A percentile compares a stretch with the other conserved stretches of the same genome.
Conservation (phyloP, 2,797 vertebrate genomes). For the Helostoma temminkii region DNA sequence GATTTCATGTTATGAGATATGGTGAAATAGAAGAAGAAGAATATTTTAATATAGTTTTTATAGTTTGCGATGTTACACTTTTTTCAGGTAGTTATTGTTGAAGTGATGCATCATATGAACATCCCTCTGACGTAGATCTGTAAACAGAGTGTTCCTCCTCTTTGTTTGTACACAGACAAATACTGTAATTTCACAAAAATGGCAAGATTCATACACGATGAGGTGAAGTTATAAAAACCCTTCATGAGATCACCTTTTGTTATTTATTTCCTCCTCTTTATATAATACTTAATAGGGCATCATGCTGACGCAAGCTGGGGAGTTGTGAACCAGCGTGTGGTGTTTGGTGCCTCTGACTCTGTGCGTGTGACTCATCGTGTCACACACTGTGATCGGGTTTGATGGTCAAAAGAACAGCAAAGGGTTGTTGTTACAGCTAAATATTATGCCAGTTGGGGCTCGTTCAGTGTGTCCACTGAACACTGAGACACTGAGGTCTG, state of each 20-base stretch:
- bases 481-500: constrained; percentile 1
- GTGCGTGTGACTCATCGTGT: constrained; percentile 69
- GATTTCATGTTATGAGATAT: too few relatives aligned
- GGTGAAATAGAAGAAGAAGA: too few relatives aligned
- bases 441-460: constrained; percentile 48
- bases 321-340: constrained; percentile 64
- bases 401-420: constrained; percentile 74
- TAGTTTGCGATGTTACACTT: neutral
- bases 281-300: constrained; percentile 51
- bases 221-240: constrained; percentile 10
- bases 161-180: constrained; percentile 2
- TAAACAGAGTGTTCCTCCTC: neutral
- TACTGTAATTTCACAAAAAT: neutral
- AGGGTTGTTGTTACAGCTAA: constrained; percentile 63
- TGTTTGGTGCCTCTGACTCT: constrained; percentile 52
- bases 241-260: constrained; percentile 33
- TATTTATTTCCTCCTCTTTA: constrained; percentile 51
- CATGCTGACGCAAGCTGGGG: constrained; percentile 58
- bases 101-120: neutral
- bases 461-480: too few relatives aligned
- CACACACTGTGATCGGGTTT: constrained; percentile 61
- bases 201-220: neutral
- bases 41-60: neutral
- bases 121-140: neutral
- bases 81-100: neutral